A percentile compares a stretch with the other conserved stretches of the same genome.
phyloP scores from a whole-genome alignment of 2,113 vertebrate species.

The Misgurnus mizolepis region DNA sequence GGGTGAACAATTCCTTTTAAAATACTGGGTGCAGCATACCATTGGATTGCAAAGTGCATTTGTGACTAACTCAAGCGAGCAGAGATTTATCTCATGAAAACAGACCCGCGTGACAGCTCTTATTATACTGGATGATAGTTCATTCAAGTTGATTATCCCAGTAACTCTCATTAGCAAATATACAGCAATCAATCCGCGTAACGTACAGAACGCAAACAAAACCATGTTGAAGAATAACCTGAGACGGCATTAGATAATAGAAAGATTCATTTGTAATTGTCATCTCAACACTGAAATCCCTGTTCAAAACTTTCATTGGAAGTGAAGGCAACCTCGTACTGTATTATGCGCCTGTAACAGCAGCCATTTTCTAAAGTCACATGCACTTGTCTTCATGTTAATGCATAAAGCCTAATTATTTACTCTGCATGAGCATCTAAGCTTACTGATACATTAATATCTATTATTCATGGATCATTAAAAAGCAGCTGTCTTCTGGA shows the following conservation, averaged over 20 bases:
- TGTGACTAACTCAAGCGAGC: neutral
- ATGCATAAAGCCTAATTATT: conserved; percentile 8
- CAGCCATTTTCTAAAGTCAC: neutral
- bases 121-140: conserved; percentile 6
- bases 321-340: neutral
- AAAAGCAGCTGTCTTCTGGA: conserved; percentile 31
- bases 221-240: neutral
- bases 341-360: neutral
- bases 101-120: neutral
- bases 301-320: neutral
- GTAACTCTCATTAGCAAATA: conserved; percentile 5
- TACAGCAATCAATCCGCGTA: neutral
- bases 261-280: neutral
- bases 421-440: neutral
- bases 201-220: conserved; percentile 3
- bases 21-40: neutral
- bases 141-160: conserved; percentile 6
- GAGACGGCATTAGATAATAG: neutral
- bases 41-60: neutral
- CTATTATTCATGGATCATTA: conserved; percentile 41
- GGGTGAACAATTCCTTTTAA: neutral
- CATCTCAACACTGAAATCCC: neutral
- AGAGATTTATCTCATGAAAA: neutral
- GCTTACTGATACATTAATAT: conserved; percentile 28
- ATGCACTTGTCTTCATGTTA: neutral